These are phyloP conservation scores for Ornithoptera priamus DNA, from an alignment of 2,888 invertebrate genomes.

Conservation along the genomic window DNA sequence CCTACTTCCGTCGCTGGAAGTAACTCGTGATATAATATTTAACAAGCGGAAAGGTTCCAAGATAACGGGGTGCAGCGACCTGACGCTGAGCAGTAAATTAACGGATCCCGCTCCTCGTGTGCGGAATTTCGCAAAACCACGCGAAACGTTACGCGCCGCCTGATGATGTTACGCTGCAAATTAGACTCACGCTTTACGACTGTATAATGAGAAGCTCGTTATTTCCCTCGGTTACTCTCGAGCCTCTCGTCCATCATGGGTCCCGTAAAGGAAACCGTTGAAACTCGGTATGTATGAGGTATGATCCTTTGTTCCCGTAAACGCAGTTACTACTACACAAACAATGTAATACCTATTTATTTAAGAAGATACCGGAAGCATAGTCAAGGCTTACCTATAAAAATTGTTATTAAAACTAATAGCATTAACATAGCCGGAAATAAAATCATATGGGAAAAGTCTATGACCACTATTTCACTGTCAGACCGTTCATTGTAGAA, in stretches of 20 bases:
- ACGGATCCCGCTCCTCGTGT: constrained; percentile 25
- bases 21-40: constrained; percentile 26
- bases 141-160: constrained; percentile 24
- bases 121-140: constrained; percentile 32
- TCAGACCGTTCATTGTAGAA: too few relatives aligned
- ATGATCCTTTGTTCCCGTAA: neutral
- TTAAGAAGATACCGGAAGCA: too few relatives aligned
- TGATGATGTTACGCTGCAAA: constrained; percentile 22
- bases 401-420: too few relatives aligned
- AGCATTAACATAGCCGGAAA: too few relatives aligned
- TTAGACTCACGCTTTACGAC: constrained; percentile 22
- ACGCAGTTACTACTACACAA: neutral
- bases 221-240: neutral
- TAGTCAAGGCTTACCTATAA: too few relatives aligned
- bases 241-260: constrained; percentile 9
- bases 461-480: too few relatives aligned
- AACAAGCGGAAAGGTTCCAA: constrained; percentile 22
- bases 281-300: neutral
- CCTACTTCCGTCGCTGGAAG: constrained; percentile 11
- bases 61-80: constrained; percentile 28
- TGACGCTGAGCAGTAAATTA: constrained; percentile 9
- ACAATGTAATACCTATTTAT: too few relatives aligned
- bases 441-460: too few relatives aligned
- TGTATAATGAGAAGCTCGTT: constrained; percentile 11
- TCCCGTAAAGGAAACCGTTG: constrained; percentile 18